These are phyloP conservation scores for Zingel zingel DNA, from an alignment of 2,113 vertebrate species.

Conservation along the genomic window DNA sequence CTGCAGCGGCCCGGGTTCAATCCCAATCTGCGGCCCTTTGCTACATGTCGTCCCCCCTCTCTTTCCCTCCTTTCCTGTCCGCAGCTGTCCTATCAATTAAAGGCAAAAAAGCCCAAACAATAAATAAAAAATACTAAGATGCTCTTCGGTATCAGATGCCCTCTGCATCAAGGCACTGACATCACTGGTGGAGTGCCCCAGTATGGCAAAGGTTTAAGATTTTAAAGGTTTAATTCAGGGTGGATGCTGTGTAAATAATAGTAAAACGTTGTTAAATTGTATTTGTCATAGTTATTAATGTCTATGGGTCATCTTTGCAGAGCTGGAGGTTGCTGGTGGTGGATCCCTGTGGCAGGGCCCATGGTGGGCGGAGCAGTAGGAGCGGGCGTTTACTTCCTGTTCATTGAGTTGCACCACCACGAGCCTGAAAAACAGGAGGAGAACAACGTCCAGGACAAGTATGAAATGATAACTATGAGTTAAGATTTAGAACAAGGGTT, in stretches of 20 bases:
- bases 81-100: too few species aligned
- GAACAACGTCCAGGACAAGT: constrained; percentile 86
- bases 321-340: constrained; percentile 93
- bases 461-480: constrained; percentile 88
- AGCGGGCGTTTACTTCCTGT: constrained; percentile 87
- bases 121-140: too few species aligned
- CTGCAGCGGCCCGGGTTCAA: too few species aligned
- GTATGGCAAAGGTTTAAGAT: background rate
- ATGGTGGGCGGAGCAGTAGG: constrained; percentile 90
- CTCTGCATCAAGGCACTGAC: too few species aligned
- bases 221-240: background rate
- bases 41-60: too few species aligned
- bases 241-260: background rate
- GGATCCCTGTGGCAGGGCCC: constrained; percentile 93
- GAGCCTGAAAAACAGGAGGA: constrained; percentile 75
- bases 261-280: background rate
- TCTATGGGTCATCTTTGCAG: constrained; percentile 75
- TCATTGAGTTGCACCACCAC: constrained; percentile 92
- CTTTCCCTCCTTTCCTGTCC: too few species aligned
- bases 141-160: too few species aligned
- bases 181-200: too few species aligned
- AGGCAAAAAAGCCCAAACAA: too few species aligned
- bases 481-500: constrained; percentile 58
- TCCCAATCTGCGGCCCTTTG: too few species aligned
- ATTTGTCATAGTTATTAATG: constrained; percentile 7